Evolutionary conservation across 2,797 vertebrate genomes (phyloP).

Genomic region (Morelia viridis): DNA sequence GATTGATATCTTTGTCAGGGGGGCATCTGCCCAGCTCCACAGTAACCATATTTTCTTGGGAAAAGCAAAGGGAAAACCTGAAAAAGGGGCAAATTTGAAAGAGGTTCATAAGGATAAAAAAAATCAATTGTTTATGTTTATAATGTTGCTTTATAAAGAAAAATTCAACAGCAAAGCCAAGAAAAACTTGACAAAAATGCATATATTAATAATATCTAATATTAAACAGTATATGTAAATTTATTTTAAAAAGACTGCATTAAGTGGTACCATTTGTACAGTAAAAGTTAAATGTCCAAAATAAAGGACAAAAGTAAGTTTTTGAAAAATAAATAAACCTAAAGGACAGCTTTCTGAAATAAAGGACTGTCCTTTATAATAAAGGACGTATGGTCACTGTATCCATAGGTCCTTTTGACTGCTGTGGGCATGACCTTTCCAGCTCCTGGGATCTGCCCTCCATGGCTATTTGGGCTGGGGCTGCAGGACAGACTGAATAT

Average conservation of each 20-base stretch:
- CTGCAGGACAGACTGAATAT: neutral
- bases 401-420: neutral
- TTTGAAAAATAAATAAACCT: neutral
- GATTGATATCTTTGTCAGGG: neutral
- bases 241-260: neutral
- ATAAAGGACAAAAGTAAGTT: neutral
- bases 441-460: neutral
- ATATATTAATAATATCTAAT: neutral
- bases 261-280: neutral
- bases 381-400: neutral
- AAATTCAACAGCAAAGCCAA: neutral
- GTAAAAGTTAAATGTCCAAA: neutral
- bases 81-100: neutral
- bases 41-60: neutral
- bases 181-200: neutral
- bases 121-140: neutral
- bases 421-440: neutral
- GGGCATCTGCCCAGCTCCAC: neutral
- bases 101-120: neutral
- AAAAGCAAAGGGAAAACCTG: neutral
- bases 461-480: neutral
- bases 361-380: neutral
- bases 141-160: neutral
- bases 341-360: neutral
- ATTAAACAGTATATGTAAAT: neutral